A percentile compares a stretch with the other conserved stretches of the same genome.
Conservation (phyloP, 1,140 invertebrate species). For the Caerostris darwini region DNA sequence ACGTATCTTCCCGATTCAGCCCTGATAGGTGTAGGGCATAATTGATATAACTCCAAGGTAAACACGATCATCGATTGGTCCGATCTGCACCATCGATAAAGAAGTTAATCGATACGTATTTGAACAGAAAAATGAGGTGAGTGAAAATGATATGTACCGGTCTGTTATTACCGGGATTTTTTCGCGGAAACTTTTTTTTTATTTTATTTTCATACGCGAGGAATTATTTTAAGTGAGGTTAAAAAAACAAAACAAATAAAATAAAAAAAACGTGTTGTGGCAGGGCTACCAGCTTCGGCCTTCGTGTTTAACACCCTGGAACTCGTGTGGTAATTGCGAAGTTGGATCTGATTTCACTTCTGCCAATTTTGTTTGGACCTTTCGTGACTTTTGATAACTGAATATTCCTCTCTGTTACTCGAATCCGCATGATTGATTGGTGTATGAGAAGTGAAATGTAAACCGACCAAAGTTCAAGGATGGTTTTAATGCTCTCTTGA, state of each 20-base stretch:
- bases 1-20: not conserved
- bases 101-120: slow-evolving; percentile 44
- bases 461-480: slow-evolving; percentile 26
- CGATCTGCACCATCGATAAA: slow-evolving; percentile 43
- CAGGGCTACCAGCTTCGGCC: slow-evolving; percentile 8
- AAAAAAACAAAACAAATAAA: not conserved
- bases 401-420: not conserved
- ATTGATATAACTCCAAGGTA: slow-evolving; percentile 56
- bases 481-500: not conserved
- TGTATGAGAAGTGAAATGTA: slow-evolving; percentile 2
- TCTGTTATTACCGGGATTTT: slow-evolving; percentile 49
- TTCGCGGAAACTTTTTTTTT: not conserved
- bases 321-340: slow-evolving; percentile 15
- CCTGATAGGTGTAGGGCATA: slow-evolving; percentile 22
- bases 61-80: slow-evolving; percentile 46
- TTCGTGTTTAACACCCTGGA: not conserved
- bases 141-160: slow-evolving; percentile 26
- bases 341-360: slow-evolving; percentile 23
- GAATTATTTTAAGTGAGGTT: not conserved
- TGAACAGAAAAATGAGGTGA: slow-evolving; percentile 38
- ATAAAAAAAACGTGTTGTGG: not conserved
- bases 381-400: slow-evolving; percentile 39
- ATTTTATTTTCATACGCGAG: not conserved
- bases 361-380: not conserved
- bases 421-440: slow-evolving; percentile 23